These are phyloP conservation scores for Rhagonycha lutea DNA, from an alignment of 2,888 invertebrate genomes.

Conservation along the genomic window DNA sequence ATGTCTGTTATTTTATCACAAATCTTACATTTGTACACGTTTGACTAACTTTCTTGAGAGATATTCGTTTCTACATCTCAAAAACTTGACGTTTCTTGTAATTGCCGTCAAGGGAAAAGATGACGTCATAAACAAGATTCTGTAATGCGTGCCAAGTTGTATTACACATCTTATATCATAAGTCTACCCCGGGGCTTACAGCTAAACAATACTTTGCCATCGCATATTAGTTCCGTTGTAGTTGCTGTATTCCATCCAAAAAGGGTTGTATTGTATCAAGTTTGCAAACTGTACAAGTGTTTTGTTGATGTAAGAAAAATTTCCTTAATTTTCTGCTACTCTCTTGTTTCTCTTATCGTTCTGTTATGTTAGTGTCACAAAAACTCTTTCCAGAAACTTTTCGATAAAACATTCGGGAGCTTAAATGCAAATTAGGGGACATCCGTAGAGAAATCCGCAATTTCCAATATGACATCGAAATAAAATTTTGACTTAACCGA, in stretches of 20 bases:
- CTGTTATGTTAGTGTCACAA: neutral
- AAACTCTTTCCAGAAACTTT: neutral
- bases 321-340: neutral
- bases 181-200: slow-evolving; percentile 15
- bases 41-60: slow-evolving; percentile 22
- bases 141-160: slow-evolving; percentile 20
- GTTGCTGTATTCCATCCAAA: neutral
- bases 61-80: slow-evolving; percentile 25
- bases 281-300: neutral
- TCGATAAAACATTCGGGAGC: neutral
- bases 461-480: neutral
- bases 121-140: slow-evolving; percentile 18
- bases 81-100: slow-evolving; percentile 25
- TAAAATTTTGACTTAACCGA: neutral
- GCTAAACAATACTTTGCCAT: neutral
- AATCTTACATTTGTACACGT: slow-evolving; percentile 8
- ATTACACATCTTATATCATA: slow-evolving; percentile 20
- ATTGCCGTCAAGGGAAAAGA: slow-evolving; percentile 23
- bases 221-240: neutral
- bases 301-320: neutral
- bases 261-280: neutral
- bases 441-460: neutral
- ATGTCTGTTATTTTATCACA: slow-evolving; percentile 10
- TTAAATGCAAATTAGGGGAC: neutral
- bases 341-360: neutral